A percentile compares a stretch with the other conserved stretches of the same genome.
phyloP scores from a whole-genome alignment of 1,140 invertebrate genomes.

The Drosophila ogumai region DNA sequence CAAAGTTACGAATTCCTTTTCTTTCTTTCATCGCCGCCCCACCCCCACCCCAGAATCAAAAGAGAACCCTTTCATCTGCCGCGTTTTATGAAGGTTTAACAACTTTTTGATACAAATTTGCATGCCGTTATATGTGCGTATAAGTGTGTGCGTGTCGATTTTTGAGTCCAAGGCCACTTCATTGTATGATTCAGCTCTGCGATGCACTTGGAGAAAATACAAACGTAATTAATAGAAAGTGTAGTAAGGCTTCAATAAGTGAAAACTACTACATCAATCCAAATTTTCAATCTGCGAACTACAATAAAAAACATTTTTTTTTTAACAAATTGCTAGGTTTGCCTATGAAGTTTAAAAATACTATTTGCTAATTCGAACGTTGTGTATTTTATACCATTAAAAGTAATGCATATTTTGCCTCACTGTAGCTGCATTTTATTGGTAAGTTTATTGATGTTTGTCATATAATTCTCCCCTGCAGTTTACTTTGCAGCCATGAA shows the following conservation, averaged over 20 bases:
- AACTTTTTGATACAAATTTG: conserved; percentile 71
- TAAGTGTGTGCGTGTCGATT: conserved; percentile 7
- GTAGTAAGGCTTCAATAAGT: neutral
- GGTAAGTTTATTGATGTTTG: conserved; percentile 72
- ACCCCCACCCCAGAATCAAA: neutral
- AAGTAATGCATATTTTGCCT: neutral
- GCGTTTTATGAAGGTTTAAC: conserved; percentile 58
- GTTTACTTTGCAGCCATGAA: conserved; percentile 4
- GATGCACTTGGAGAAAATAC: conserved; percentile 5
- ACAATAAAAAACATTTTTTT: neutral
- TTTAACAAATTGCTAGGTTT: neutral
- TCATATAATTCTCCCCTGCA: conserved; percentile 44
- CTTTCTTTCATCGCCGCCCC: conserved; percentile 25
- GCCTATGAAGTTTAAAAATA: neutral
- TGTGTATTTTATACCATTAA: neutral
- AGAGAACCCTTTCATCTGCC: conserved; percentile 32
- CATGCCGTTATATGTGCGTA: conserved; percentile 16
- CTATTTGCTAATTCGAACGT: neutral
- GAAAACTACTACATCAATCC: neutral
- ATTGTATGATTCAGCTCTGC: conserved; percentile 37
- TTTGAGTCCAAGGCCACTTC: conserved; percentile 59
- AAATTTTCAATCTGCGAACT: neutral
- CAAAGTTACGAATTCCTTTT: conserved; percentile 64
- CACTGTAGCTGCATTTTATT: conserved; percentile 58
- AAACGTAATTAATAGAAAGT: too few relatives aligned